Evolutionary conservation across 2,888 invertebrate genomes (phyloP).

Genomic region (Tetrapedia diversipes): DNA sequence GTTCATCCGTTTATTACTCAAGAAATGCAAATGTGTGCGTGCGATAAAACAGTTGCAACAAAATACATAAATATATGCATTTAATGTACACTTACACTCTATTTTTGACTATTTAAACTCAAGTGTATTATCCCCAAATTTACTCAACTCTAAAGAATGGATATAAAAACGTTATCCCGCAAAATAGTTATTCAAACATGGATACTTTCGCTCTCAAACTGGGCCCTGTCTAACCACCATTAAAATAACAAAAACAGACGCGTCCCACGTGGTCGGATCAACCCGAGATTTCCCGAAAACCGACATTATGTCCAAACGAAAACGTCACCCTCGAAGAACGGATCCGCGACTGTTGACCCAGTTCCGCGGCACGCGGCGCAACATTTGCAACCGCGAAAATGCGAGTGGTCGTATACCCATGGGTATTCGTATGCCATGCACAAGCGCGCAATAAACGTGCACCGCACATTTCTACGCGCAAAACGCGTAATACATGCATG

Average conservation of each 20-base stretch:
- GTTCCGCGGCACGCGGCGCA: constrained; percentile 16
- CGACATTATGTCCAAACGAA: neutral
- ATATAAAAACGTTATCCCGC: too few relatives aligned
- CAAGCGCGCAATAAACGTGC: constrained; percentile 21
- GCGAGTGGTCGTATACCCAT: constrained; percentile 8
- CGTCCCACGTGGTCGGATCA: too few relatives aligned
- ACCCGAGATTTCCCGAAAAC: too few relatives aligned
- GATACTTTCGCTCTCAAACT: too few relatives aligned
- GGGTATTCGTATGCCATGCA: constrained; percentile 27
- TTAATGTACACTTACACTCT: neutral
- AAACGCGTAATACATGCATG: neutral
- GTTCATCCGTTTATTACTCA: constrained; percentile 43
- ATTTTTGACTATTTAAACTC: too few relatives aligned
- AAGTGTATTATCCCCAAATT: too few relatives aligned
- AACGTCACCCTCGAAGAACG: neutral
- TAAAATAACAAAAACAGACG: too few relatives aligned
- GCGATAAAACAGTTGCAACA: neutral
- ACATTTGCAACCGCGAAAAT: constrained; percentile 44
- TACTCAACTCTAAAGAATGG: too few relatives aligned
- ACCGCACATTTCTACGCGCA: neutral
- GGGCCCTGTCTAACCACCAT: too few relatives aligned
- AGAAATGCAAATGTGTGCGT: constrained; percentile 15
- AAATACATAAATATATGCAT: neutral
- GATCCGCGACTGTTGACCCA: constrained; percentile 26
- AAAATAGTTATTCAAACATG: too few relatives aligned